A percentile compares a stretch with the other conserved stretches of the same genome.
These are phyloP conservation scores for Psittacula echo DNA, from an alignment of 2,797 vertebrate species.

Conservation along the genomic window DNA sequence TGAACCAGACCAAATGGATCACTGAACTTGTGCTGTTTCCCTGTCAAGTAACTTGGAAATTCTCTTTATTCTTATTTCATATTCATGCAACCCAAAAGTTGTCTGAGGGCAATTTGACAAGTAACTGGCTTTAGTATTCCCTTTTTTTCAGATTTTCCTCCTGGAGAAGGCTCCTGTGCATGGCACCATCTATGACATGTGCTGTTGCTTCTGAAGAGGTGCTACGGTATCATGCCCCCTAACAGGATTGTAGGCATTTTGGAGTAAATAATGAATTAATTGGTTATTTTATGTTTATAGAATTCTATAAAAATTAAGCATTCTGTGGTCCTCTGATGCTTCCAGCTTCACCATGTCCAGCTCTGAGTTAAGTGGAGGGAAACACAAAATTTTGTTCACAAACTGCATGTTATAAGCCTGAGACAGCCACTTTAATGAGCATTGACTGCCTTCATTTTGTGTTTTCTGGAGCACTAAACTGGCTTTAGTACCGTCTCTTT, in stretches of 20 bases:
- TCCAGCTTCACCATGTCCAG: not conserved
- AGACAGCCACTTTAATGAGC: constrained; percentile 12
- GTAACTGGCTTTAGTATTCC: not conserved
- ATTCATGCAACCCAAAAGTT: not conserved
- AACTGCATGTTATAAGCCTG: not conserved
- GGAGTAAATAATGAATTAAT: not conserved
- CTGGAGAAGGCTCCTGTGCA: not conserved
- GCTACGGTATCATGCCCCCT: not conserved
- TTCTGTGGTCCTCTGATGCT: not conserved
- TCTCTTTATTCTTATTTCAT: not conserved
- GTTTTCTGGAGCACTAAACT: not conserved
- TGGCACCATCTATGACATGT: not conserved
- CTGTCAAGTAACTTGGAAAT: not conserved
- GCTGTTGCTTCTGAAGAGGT: not conserved
- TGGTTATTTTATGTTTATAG: not conserved
- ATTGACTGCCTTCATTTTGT: not conserved
- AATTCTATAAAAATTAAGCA: not conserved
- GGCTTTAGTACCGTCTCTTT: not conserved
- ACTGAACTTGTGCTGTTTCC: not conserved
- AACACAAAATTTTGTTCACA: not conserved
- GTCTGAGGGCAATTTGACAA: not conserved
- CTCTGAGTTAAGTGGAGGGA: not conserved
- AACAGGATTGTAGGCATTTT: not conserved
- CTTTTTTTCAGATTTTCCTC: not conserved
- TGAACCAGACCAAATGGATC: not conserved